A percentile compares a stretch with the other conserved stretches of the same genome.
These are phyloP conservation scores for Musca domestica DNA, from an alignment of 1,140 invertebrate species.

Conservation along the genomic window DNA sequence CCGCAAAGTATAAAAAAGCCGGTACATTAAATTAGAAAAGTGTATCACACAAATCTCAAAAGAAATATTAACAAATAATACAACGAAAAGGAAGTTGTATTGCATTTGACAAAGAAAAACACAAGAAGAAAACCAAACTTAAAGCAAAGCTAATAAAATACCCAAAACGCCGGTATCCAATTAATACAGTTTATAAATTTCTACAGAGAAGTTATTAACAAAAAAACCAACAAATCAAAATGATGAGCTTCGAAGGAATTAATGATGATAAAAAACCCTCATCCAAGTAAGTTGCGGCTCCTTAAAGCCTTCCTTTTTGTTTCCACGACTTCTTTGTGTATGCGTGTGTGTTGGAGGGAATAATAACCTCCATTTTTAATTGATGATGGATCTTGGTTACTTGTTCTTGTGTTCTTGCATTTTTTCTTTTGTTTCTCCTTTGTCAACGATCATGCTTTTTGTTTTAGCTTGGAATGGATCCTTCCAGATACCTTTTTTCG, in stretches of 20 bases:
- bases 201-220: not conserved
- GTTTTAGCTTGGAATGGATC: no score
- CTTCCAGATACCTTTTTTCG: no score
- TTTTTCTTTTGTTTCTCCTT: no score
- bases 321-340: not conserved
- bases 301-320: not conserved
- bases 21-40: slow-evolving; percentile 19
- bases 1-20: not conserved
- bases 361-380: slow-evolving; percentile 17
- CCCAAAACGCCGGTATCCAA: no score
- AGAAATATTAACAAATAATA: slow-evolving; percentile 2
- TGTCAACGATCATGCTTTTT: no score
- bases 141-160: no score
- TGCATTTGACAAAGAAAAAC: not conserved
- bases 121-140: not conserved
- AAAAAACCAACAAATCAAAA: slow-evolving; percentile 28
- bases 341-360: not conserved
- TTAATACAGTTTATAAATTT: no score
- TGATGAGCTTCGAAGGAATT: slow-evolving; percentile 45
- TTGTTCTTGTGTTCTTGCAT: no score
- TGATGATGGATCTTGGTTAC: not conserved
- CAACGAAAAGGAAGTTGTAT: not conserved
- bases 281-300: slow-evolving; percentile 45
- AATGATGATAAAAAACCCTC: slow-evolving; percentile 39
- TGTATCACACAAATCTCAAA: not conserved